These are phyloP conservation scores for Drosophila sordidula DNA, from an alignment of 2,888 invertebrate genomes.

Conservation along the genomic window DNA sequence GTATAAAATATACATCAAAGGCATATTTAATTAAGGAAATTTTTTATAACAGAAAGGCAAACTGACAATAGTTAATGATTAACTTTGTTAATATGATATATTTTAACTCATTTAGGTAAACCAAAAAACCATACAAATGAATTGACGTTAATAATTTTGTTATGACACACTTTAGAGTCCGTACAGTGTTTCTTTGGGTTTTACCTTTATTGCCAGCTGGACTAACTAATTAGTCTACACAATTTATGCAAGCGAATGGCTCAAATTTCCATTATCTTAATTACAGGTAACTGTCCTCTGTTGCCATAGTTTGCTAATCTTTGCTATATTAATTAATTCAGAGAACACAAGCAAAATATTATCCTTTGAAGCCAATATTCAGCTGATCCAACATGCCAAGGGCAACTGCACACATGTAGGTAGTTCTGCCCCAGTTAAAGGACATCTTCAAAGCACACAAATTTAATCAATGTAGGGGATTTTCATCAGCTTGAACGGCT, in stretches of 20 bases:
- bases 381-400: slow-evolving; percentile 15
- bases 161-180: too few relatives aligned
- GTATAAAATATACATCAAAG: slow-evolving; percentile 20
- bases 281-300: not conserved
- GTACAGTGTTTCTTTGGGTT: too few relatives aligned
- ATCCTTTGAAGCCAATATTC: slow-evolving; percentile 13
- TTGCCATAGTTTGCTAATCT: slow-evolving; percentile 1
- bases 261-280: slow-evolving; percentile 5
- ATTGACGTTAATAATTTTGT: too few relatives aligned
- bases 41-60: not conserved
- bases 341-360: slow-evolving; percentile 11
- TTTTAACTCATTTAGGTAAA: not conserved
- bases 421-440: not conserved
- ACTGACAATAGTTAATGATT: not conserved
- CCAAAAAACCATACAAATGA: too few relatives aligned
- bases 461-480: slow-evolving; percentile 25
- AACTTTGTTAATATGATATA: slow-evolving; percentile 5
- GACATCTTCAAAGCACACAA: not conserved
- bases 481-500: slow-evolving; percentile 10
- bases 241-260: not conserved
- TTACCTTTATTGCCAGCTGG: not conserved
- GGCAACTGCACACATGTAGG: slow-evolving; percentile 9
- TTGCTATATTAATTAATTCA: slow-evolving; percentile 21
- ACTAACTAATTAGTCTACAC: not conserved
- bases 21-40: slow-evolving; percentile 43